Percentiles rank a stretch among this genome's conserved stretches.
These are phyloP conservation scores for Parochlus steinenii DNA, from an alignment of 2,888 invertebrate genomes.

Conservation along the genomic window DNA sequence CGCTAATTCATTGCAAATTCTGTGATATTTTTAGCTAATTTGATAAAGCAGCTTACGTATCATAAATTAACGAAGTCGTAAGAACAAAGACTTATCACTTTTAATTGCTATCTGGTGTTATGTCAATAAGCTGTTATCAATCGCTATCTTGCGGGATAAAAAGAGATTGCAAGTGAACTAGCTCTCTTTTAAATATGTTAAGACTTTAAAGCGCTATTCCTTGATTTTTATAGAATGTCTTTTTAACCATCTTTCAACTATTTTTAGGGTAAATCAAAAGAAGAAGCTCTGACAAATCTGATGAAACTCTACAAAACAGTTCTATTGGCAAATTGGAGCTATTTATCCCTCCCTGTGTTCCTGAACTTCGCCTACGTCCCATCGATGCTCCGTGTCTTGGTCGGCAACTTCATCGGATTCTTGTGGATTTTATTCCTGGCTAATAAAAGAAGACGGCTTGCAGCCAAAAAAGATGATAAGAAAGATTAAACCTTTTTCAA, in stretches of 20 bases:
- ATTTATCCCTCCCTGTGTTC: conserved; percentile 55
- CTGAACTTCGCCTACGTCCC: conserved; percentile 60
- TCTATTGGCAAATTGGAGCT: conserved; percentile 58
- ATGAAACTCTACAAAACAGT: conserved; percentile 46
- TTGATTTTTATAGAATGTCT: conserved; percentile 5
- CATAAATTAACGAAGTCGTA: no score
- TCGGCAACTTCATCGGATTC: conserved; percentile 59
- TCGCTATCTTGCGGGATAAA: no score
- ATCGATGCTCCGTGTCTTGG: conserved; percentile 58
- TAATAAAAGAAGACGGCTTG: conserved; percentile 40
- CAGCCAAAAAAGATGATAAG: conserved; percentile 10
- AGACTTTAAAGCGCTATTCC: no score
- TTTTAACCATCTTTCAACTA: conserved; percentile 5
- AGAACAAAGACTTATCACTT: no score
- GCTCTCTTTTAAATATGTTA: background rate
- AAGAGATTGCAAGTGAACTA: no score
- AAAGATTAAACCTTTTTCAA: background rate
- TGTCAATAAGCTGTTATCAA: no score
- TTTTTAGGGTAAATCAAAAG: conserved; percentile 46
- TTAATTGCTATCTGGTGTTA: no score
- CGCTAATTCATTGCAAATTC: no score
- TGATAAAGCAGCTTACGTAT: no score
- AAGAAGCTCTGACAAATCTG: conserved; percentile 43
- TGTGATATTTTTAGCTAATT: no score
- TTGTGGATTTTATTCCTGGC: conserved; percentile 64